Conservation (phyloP, 2,888 invertebrate species). For the Piscicola geometra region DNA sequence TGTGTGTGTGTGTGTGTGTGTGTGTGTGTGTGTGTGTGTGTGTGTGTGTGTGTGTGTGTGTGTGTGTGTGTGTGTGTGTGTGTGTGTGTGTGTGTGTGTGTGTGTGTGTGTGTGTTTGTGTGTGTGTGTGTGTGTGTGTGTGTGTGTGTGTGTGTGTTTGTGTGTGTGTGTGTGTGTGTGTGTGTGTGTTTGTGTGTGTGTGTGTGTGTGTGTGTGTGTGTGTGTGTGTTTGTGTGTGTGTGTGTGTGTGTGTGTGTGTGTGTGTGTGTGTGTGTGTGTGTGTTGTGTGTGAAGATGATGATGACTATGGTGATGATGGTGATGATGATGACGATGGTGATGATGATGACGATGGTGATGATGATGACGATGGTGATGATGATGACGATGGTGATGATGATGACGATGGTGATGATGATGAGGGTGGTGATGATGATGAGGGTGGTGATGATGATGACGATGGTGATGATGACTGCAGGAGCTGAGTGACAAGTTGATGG, state of each 20-base stretch:
- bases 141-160: background rate
- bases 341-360: background rate
- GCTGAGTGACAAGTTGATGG: constrained; percentile 77
- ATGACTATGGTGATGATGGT: background rate
- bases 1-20: constrained; percentile 12
- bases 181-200: background rate
- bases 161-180: constrained; percentile 4
- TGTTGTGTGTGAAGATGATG: too few relatives aligned
- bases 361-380: background rate
- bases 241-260: constrained; percentile 4
- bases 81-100: constrained; percentile 10
- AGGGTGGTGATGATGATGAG: too few relatives aligned
- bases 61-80: background rate
- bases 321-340: background rate
- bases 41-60: background rate
- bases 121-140: background rate
- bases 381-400: constrained; percentile 34
- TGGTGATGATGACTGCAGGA: constrained; percentile 57
- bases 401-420: constrained; percentile 32
- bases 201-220: constrained; percentile 4
- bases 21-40: background rate
- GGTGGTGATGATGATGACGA: too few relatives aligned
- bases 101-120: background rate
- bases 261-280: constrained; percentile 4
- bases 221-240: background rate